Base-by-base conservation (phyloP, 2,113 vertebrate species). In the Callionymus lyra region DNA sequence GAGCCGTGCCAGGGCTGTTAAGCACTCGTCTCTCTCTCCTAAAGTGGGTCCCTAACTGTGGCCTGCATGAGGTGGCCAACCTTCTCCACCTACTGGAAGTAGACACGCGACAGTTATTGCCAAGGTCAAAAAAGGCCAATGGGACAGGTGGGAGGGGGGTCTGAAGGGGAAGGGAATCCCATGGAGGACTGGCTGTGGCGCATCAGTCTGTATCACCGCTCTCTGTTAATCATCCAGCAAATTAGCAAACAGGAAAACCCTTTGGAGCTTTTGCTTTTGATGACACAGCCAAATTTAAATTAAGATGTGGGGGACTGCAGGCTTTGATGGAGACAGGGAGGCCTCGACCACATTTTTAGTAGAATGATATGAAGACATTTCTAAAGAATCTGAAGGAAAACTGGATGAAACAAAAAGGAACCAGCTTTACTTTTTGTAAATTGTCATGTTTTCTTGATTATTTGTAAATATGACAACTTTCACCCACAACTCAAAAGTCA, bases 221-320 rank as follows among this genome's bases (percentile, higher is more conserved):
- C 19, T 59, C 41, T 60, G 32, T 38, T 50, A 31, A 31, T 47
- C 21, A 54, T 49, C 44, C 40, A 47, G 39, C 56, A 41, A 44
- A 69, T 56, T 56, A 47, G 32, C 38, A 19, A 38, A 36, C 13
- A 35, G 21, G n/a, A 68, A 27, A 60, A 21, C 6, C 38, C 15
- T 21, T 2, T 1, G 15, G 36, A 42, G 39, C 11, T 40, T 12
- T n/a, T 50, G 18, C 41, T 21, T 40, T 16, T 46, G 38, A 54
- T 34, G n/a, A 47, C 31, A 41, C 48, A 41, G 39, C 34, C 46
- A 63, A 35, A 53, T 53, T 52, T 38, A 12, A 56, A 47, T 41
- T 16, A 43, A 46, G 36, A 45, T 41, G 31, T 47, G 13, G 49
- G 21, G 18, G 38, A 39, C 6, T 33, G 12, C 15, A 50, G n/a